These are phyloP conservation scores for Eulemur macaco DNA, from an alignment of 2,113 vertebrate species.

Conservation along the genomic window DNA sequence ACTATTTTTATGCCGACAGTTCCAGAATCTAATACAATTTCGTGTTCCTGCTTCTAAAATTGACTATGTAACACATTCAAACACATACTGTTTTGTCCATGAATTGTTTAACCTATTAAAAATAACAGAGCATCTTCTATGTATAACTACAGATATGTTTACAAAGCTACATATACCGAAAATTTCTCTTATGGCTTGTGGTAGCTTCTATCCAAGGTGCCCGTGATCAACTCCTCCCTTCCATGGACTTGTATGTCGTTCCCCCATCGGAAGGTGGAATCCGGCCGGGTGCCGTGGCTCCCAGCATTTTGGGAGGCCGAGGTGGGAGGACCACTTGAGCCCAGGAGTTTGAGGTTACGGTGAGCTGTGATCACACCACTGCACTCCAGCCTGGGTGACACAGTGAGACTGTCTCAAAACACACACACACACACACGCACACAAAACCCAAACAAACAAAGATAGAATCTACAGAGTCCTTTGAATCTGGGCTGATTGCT, in stretches of 20 bases:
- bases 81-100: not conserved
- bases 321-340: too few relatives aligned
- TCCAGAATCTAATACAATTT: constrained; percentile 22
- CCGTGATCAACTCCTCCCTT: not conserved
- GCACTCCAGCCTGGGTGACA: too few relatives aligned
- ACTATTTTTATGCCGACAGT: not conserved
- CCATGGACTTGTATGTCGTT: not conserved
- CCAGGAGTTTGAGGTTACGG: too few relatives aligned
- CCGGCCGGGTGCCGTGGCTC: too few relatives aligned
- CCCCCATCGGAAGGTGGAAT: not conserved
- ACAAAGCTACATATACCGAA: not conserved
- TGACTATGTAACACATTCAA: not conserved
- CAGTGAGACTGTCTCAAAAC: too few relatives aligned
- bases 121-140: not conserved
- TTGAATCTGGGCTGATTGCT: not conserved
- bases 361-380: too few relatives aligned
- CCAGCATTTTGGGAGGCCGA: too few relatives aligned
- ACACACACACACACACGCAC: too few relatives aligned
- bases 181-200: not conserved
- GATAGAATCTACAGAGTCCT: not conserved
- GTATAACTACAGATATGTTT: not conserved
- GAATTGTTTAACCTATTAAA: not conserved
- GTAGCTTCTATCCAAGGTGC: not conserved
- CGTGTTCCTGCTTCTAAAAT: not conserved
- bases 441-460: not conserved